Percentiles rank a stretch among this genome's conserved stretches.
Evolutionary conservation across 2,888 invertebrate genomes (phyloP).

Genomic region (Chrysolina haemoptera): DNA sequence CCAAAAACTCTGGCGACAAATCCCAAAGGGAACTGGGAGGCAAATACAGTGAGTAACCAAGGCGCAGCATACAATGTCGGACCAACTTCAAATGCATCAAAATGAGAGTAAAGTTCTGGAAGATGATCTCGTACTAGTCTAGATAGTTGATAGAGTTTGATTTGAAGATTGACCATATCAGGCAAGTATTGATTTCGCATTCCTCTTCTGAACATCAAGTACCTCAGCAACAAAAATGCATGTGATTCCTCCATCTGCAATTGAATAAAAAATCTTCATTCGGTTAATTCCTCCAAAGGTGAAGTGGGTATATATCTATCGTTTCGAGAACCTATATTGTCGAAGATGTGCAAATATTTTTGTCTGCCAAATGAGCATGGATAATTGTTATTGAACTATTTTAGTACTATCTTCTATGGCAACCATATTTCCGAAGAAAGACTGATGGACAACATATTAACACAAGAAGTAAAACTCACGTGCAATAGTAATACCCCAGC

Average conservation of each 20-base stretch:
- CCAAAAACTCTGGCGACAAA: constrained; percentile 96
- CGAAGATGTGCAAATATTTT: too few relatives aligned
- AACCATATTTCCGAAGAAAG: too few relatives aligned
- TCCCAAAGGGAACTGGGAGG: constrained; percentile 96
- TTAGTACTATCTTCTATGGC: too few relatives aligned
- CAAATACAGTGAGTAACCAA: constrained; percentile 96
- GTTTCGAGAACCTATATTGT: too few relatives aligned
- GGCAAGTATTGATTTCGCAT: constrained; percentile 92
- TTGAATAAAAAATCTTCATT: constrained; percentile 39
- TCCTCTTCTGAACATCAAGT: constrained; percentile 92
- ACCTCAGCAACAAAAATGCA: constrained; percentile 89
- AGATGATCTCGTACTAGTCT: constrained; percentile 90
- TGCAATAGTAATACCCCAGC: constrained; percentile 94
- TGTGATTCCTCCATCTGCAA: constrained; percentile 91
- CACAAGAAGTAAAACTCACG: constrained; percentile 74
- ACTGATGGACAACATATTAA: too few relatives aligned
- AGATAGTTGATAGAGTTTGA: constrained; percentile 91
- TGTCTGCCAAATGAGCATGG: too few relatives aligned
- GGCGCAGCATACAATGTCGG: constrained; percentile 97
- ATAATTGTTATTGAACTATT: too few relatives aligned
- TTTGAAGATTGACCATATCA: constrained; percentile 95
- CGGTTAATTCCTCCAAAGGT: too few relatives aligned
- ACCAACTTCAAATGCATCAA: constrained; percentile 90
- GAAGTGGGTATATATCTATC: too few relatives aligned
- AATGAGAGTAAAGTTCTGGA: constrained; percentile 88